Evolutionary conservation across 1,140 invertebrate genomes (phyloP), one percentile per base, ranked within the genome.

Genomic region (Carposina sasakii): DNA sequence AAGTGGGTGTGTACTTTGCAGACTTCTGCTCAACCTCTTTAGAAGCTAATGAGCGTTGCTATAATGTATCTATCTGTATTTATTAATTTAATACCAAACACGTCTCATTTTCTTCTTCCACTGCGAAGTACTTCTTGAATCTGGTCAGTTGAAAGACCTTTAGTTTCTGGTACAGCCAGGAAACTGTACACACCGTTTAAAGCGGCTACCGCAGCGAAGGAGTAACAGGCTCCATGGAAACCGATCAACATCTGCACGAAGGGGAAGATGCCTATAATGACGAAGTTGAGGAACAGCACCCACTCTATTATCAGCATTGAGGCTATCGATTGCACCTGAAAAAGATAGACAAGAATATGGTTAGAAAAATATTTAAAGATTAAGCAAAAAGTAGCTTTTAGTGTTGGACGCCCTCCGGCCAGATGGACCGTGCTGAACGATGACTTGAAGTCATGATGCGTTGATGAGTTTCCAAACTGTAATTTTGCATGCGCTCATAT

Each of bases 101-200:
- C n/a, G n/a, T n/a, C n/a, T n/a, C n/a, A n/a, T n/a, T n/a, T n/a
- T 52, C 55, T 52, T 21, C 51, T 52, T 23, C 61, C 50, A 15
- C 51, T 56, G 9, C 55, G 21, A 23, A 82, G 67, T 0, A 49
- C 15, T 16, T 78, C 69, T 22, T 89, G 88, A 19, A 94, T 92
- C 59, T 93, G 90, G 53, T 92, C 89, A 13, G 91, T 81, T 0
- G 86, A 88, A 31, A 90, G 88, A 1, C 92, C 92, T 61, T 92
- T 93, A 0, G 92, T 94, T 76, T 94, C 93, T 1, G 92, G 91
- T 1, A 93, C 82, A 3, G 91, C 81, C 44, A 89, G 76, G 33
- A 87, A 87, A 0, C 89, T 81, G 22, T 90, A 81, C 0, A 91
- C 42, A 0, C 86, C 77, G 2, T 90, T 88, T 1, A 87, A 10